Conservation (phyloP, 2,797 vertebrate genomes). For the Thripadectes ignobilis region DNA sequence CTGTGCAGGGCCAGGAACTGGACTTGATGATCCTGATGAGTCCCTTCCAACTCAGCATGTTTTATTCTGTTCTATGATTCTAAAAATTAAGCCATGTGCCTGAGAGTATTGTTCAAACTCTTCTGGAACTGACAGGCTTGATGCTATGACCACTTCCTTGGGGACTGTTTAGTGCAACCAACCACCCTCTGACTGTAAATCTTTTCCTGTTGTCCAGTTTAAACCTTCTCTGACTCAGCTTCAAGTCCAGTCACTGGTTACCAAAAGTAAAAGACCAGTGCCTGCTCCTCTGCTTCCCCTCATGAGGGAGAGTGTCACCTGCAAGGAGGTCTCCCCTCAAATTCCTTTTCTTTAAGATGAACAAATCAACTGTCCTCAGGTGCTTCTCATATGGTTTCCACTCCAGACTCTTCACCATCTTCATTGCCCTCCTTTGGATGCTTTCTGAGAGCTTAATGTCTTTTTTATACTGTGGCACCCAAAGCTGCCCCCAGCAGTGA, state of each 20-base stretch:
- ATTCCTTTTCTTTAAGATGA: background rate
- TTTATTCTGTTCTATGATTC: background rate
- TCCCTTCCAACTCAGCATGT: background rate
- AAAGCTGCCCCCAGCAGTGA: accelerated
- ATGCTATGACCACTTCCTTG: background rate
- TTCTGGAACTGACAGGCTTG: background rate
- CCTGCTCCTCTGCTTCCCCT: background rate
- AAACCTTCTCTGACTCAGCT: background rate
- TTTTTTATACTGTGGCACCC: no score
- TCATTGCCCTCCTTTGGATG: background rate
- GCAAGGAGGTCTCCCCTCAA: background rate
- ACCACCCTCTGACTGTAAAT: accelerated
- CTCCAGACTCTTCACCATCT: background rate
- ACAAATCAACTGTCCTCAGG: no score
- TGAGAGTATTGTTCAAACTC: no score
- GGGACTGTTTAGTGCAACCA: background rate
- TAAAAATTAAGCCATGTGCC: background rate
- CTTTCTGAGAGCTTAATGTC: background rate
- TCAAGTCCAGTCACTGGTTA: background rate
- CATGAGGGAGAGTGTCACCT: background rate
- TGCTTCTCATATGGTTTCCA: accelerated
- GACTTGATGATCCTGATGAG: background rate
- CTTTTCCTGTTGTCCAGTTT: background rate
- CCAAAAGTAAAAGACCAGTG: no score
- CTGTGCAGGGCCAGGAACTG: background rate